These are phyloP conservation scores for Lindbergichthys nudifrons DNA, from an alignment of 2,797 vertebrate genomes.

Conservation along the genomic window DNA sequence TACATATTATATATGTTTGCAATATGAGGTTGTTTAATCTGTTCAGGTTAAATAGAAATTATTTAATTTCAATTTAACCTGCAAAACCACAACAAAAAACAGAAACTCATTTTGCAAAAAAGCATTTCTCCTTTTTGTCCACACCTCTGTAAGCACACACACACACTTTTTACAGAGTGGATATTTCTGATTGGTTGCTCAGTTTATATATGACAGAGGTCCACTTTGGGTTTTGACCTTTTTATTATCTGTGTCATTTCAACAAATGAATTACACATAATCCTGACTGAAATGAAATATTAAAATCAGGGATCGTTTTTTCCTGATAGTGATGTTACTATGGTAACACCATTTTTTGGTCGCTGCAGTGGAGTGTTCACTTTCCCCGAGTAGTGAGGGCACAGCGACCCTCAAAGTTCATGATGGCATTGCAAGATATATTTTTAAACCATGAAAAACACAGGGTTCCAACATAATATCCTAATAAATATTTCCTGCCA, in stretches of 20 bases:
- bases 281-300: constrained; percentile 12
- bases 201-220: background rate
- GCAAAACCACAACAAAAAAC: background rate
- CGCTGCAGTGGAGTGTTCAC: constrained; percentile 30
- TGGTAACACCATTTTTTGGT: constrained; percentile 42
- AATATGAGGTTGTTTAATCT: too few relatives aligned
- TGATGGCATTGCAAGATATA: constrained; percentile 7
- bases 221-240: too few relatives aligned
- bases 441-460: constrained; percentile 21
- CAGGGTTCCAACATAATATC: background rate
- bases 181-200: background rate
- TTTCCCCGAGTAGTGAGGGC: constrained; percentile 14
- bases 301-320: constrained; percentile 18
- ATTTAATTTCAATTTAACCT: background rate
- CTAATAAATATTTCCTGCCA: constrained; percentile 17
- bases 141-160: too few relatives aligned
- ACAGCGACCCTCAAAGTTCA: constrained; percentile 20
- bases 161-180: too few relatives aligned
- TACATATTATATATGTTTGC: too few relatives aligned
- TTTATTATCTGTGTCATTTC: background rate
- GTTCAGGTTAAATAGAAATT: background rate
- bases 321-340: constrained; percentile 35
- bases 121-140: too few relatives aligned
- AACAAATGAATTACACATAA: constrained; percentile 10
- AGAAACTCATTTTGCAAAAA: too few relatives aligned